Evolutionary conservation across 2,888 invertebrate genomes (phyloP), one percentile per base, ranked within the genome.

Genomic region (Cinara cedri): DNA sequence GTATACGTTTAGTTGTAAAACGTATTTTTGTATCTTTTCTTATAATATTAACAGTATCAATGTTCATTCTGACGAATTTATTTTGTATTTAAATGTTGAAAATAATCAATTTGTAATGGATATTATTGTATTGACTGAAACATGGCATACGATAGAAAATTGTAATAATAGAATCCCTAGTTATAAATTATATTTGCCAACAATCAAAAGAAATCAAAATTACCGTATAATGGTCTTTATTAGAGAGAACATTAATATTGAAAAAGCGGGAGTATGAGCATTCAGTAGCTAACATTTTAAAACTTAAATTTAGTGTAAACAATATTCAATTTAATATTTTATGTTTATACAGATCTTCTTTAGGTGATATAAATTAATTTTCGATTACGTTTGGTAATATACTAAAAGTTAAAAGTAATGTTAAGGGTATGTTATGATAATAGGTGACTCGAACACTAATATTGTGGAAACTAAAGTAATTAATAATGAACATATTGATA

Each of bases 321-420:
- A 44, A 44, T 44, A 44, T 1, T 44, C 1, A 44, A 21, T 46
- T 46, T 42, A 65, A 44, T 46, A 46, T 46, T 57, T 26, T 44
- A 21, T 46, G 65, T 46, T 21, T 65, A 46, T 65, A 63, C 21
- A 42, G n/a, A n/a, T n/a, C n/a, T n/a, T n/a, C n/a, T n/a, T n/a
- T n/a, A n/a, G n/a, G n/a, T n/a, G n/a, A n/a, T n/a, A n/a, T n/a
- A n/a, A n/a, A n/a, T n/a, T n/a, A n/a, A n/a, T n/a, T n/a, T n/a
- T n/a, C n/a, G n/a, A n/a, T n/a, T n/a, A n/a, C n/a, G n/a, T n/a
- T n/a, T n/a, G n/a, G n/a, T n/a, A n/a, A n/a, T n/a, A n/a, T n/a
- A n/a, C n/a, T n/a, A n/a, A n/a, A n/a, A n/a, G n/a, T n/a, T n/a
- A n/a, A n/a, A n/a, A n/a, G n/a, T n/a, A n/a, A n/a, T 14, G 1